Base-by-base conservation (phyloP, 2,888 invertebrate species). In the Lysandra coridon region DNA sequence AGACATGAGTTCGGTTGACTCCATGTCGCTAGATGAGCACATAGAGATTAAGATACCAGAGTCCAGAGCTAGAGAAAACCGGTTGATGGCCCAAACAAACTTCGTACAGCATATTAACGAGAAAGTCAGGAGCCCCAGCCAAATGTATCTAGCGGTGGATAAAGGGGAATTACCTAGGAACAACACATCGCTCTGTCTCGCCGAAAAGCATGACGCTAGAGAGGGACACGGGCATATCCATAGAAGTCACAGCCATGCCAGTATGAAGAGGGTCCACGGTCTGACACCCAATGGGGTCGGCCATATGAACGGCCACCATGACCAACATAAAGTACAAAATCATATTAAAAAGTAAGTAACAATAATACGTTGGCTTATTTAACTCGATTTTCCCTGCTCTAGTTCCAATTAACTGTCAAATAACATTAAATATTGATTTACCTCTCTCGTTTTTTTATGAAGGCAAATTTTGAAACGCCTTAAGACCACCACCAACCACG, bases 1-100 rank as follows among this genome's bases (percentile, higher is more conserved):
- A 79, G 95, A 95, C 84, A 86, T 95, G 80, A 96, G 96, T 84
- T 96, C 96, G 74, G 94, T 96, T 78, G 96, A 96, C 83, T 96
- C 96, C 79, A 95, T 96, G 85, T 96, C 96, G 0, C 86, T 94
- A 80, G 95, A 95, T 83, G 95, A 95, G 80, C 96, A 96, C 85
- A 95, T 96, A 60, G 95, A 95, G 84, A 96, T 96, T 84, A 95
- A 95, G 83, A 95, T 91, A 92, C 97, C 87, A 83, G 95, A 91
- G 84, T 85, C 94, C 1, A 88, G 95, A 83, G 94, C 86, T n/a
- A 86, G 92, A 81, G 95, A 95, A 81, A 95, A 95, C 86, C 87
- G 95, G 40, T 86, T 93, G 1, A 92, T 95, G 91, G 94, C 94
- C 0, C 92, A 94, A 80, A 94, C 88, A 82, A 94, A 94, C 83